Conservation (phyloP, 2,888 invertebrate genomes). For the Epirrita christyi region DNA sequence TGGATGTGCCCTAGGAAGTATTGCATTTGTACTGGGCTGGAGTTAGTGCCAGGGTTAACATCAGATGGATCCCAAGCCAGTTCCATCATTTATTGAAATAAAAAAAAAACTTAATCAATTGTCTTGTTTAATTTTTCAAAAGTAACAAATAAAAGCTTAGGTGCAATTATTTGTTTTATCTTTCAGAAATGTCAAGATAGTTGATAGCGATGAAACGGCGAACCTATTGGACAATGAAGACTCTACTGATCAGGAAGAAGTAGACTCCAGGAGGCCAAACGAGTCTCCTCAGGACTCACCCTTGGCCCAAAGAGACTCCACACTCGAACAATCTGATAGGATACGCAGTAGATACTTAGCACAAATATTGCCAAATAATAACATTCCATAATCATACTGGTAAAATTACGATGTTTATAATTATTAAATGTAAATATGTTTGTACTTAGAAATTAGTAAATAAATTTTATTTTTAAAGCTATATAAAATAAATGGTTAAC, state of each 20-base stretch:
- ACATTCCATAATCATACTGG: constrained; percentile 59
- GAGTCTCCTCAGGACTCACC: constrained; percentile 46
- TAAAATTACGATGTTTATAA: constrained; percentile 49
- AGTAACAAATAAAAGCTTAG: too few species aligned
- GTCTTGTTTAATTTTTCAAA: too few species aligned
- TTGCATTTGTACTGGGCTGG: too few species aligned
- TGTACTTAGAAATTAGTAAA: constrained; percentile 32
- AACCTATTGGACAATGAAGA: constrained; percentile 70
- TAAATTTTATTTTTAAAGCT: constrained; percentile 31
- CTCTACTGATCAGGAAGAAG: constrained; percentile 66
- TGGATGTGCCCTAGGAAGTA: too few species aligned
- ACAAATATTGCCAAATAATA: constrained; percentile 74
- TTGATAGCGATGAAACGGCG: constrained; percentile 64
- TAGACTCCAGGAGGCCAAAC: constrained; percentile 50
- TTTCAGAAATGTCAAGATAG: constrained; percentile 44
- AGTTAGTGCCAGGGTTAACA: too few species aligned
- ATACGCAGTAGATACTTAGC: constrained; percentile 78
- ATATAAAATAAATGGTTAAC: constrained; percentile 13
- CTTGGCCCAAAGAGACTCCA: constrained; percentile 50
- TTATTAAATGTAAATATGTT: constrained; percentile 39
- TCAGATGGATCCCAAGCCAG: too few species aligned
- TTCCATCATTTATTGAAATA: too few species aligned
- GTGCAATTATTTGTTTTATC: constrained; percentile 1
- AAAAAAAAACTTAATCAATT: too few species aligned
- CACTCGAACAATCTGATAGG: constrained; percentile 70